Evolutionary conservation across 2,888 invertebrate genomes (phyloP), one percentile per base, ranked within the genome.

Genomic region (Hetaerina titia): DNA sequence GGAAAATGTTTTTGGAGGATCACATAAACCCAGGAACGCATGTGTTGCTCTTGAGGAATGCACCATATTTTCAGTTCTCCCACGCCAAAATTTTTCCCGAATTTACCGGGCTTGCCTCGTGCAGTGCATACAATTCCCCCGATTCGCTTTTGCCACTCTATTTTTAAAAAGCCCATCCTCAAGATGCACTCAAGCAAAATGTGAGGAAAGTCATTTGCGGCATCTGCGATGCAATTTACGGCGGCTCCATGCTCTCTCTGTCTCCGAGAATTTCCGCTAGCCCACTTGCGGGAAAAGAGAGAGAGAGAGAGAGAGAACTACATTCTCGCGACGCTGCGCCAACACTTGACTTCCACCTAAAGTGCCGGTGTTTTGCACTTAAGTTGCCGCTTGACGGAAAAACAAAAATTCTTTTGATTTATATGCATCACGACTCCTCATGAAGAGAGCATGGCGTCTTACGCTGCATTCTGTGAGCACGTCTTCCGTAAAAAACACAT

Each of bases 211-310:
- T 89, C 89, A 58, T 89, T 89, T 19, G 57, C 57, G 89, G 89
- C 89, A 89, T 89, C 89, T 89, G 89, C 89, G 89, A 89, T 89
- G n/a, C 56, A 89, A 89, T 89, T 89, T 89, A 89, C 89, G 56
- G 89, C 57, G n/a, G n/a, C 58, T 57, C 89, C 89, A 13, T 17
- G 22, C 58, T 57, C 89, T 57, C 89, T 57, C 7, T 13, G 13
- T 58, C 57, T 89, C 1, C 31, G 13, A 31, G 56, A 89, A 58
- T 11, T 89, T 58, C 22, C 56, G 56, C 58, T 81, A 22, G 19
- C 58, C 2, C n/a, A 57, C 56, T 22, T 89, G 58, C 22, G 88
- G 88, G 69, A 17, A 89, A 15, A 89, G 57, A n/a, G 89, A 88
- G 22, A 81, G n/a, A 60, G 60, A 60, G 60, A 60, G 60, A 7